Evolutionary conservation across 2,797 vertebrate species (phyloP), one percentile per base, ranked within the genome.

Genomic region (Macropodus opercularis): DNA sequence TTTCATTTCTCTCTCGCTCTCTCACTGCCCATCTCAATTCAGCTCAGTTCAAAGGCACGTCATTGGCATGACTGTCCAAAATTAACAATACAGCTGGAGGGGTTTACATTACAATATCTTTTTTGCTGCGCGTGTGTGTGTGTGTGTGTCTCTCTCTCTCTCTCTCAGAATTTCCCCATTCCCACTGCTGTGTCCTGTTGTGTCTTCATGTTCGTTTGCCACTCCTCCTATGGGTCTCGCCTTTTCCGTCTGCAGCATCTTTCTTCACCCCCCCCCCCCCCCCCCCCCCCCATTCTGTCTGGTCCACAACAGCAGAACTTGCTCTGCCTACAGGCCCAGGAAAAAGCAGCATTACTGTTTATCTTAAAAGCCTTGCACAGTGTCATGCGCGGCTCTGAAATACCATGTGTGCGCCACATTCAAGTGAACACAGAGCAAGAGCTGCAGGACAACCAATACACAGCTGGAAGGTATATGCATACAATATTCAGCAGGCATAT

Each of bases 11-110:
- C 4, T 72, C 4, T 62, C 46, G 12, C 51, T 51, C 32, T 57
- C 47, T 39, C 51, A 57, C 63, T 43, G 31, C 64, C 63, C 41
- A 41, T 64, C 76, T 61, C 56, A 69, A 73, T 75, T 79, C 71
- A 80, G n/a, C 67, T 72, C 82, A 83, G 85, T 87, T 89, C 86
- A 90, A 90, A 90, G 85, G 55, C 55, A 79, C 80, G 80, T 87
- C 82, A 89, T 85, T 84, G 85, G 83, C 82, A 85, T 85, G 84
- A 87, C 87, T 72, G 75, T 72, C 80, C 77, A 75, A 82, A 89
- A 90, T 90, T 85, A 90, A 77, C 81, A 86, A 85, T 75, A 76
- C 48, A 73, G 81, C 85, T 78, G 18, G 60, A 77, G 80, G 87
- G 73, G 77, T 76, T 86, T 76, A 81, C 77, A 73, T 79, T 80